phyloP scores from a whole-genome alignment of 2,888 invertebrate genomes.

The Leucophenga montana region DNA sequence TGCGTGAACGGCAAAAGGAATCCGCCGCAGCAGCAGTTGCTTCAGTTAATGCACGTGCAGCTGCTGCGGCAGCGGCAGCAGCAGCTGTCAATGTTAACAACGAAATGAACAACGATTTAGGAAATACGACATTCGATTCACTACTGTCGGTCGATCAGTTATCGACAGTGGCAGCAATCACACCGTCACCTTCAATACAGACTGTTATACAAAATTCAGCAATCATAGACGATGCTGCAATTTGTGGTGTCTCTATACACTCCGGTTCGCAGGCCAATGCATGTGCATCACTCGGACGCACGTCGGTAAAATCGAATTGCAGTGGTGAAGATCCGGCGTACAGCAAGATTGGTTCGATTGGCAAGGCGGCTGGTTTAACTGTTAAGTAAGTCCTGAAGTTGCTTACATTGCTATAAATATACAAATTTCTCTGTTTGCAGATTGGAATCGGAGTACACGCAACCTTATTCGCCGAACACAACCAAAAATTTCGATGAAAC shows the following conservation, averaged over 20 bases:
- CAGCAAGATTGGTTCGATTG: conserved; percentile 73
- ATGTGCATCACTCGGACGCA: conserved; percentile 70
- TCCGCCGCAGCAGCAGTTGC: conserved; percentile 66
- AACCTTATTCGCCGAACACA: conserved; percentile 65
- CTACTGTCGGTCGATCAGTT: conserved; percentile 60
- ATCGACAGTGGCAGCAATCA: conserved; percentile 53
- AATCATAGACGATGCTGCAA: conserved; percentile 60
- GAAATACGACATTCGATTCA: conserved; percentile 59
- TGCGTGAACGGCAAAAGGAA: conserved; percentile 82
- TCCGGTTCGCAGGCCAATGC: conserved; percentile 65
- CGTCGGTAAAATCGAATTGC: conserved; percentile 72
- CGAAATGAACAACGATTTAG: conserved; percentile 34
- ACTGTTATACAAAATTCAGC: conserved; percentile 71
- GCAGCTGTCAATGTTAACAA: conserved; percentile 43
- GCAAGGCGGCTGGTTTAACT: conserved; percentile 74
- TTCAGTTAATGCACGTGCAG: conserved; percentile 63
- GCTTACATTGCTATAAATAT: not conserved
- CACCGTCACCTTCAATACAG: conserved; percentile 71
- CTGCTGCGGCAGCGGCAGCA: conserved; percentile 59
- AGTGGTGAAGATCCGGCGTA: conserved; percentile 72
- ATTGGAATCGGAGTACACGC: conserved; percentile 67
- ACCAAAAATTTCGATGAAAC: conserved; percentile 74
- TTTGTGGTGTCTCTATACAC: conserved; percentile 66
- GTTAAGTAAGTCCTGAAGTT: conserved; percentile 61
- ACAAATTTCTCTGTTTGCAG: conserved; percentile 43